Percentiles rank a stretch among this genome's conserved stretches.
Conservation (phyloP, 2,113 vertebrate species). For the Chinchilla lanigera region DNA sequence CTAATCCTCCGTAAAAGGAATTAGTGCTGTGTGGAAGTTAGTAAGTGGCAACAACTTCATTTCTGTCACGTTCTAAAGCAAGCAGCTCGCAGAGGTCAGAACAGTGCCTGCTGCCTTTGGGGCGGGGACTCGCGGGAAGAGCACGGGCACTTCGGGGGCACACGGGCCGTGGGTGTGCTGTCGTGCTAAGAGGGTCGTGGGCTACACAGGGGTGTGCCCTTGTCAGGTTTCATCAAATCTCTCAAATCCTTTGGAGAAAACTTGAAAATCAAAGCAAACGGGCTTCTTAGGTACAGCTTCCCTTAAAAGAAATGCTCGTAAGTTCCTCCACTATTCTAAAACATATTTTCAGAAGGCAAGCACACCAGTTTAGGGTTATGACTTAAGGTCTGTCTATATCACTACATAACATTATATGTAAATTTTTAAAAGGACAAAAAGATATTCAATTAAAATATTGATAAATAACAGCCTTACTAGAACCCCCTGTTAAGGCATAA, state of each 20-base stretch:
- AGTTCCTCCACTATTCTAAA: neutral
- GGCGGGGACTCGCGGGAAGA: neutral
- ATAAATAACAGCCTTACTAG: neutral
- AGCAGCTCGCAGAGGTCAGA: neutral
- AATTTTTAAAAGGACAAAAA: neutral
- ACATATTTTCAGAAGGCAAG: neutral
- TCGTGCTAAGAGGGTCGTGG: neutral
- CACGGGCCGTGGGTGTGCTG: neutral
- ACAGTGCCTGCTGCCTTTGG: neutral
- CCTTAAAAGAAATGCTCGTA: neutral
- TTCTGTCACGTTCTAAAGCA: neutral
- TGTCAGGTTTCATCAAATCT: conserved; percentile 32
- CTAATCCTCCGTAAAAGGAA: neutral
- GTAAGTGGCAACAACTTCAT: neutral
- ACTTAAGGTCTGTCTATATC: neutral
- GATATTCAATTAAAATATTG: neutral
- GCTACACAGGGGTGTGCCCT: neutral
- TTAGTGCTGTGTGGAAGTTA: neutral
- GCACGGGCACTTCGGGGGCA: neutral
- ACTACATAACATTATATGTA: neutral
- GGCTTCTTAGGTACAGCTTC: neutral
- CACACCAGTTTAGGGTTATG: neutral
- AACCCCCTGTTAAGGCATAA: neutral
- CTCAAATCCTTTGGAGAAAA: conserved; percentile 31
- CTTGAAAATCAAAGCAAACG: conserved; percentile 26